phyloP scores from a whole-genome alignment of 2,113 vertebrate species.

The Thalassoma bifasciatum region DNA sequence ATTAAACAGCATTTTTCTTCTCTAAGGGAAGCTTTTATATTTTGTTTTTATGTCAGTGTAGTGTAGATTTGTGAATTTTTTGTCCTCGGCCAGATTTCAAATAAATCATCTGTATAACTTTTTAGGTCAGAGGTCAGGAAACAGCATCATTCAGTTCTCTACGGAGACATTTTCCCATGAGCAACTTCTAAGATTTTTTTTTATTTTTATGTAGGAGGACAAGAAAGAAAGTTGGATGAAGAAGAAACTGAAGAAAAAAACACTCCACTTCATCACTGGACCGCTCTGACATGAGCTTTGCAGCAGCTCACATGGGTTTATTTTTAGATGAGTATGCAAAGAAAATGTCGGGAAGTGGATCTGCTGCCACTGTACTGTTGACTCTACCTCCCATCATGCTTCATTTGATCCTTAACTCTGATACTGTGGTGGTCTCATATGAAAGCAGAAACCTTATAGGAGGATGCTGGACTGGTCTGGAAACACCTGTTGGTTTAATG shows the following conservation, averaged over 20 bases:
- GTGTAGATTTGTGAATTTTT: conserved; percentile 9
- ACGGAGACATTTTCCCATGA: conserved; percentile 69
- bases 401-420: conserved; percentile 47
- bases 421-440: conserved; percentile 35
- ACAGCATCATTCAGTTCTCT: conserved; percentile 45
- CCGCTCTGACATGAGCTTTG: conserved; percentile 52
- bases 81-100: conserved; percentile 24
- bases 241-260: conserved; percentile 29
- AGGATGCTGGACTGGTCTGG: conserved; percentile 22
- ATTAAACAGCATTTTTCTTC: too few relatives aligned
- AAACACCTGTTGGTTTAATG: conserved; percentile 68
- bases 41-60: too few relatives aligned
- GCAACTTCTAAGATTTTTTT: conserved; percentile 29
- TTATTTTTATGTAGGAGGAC: conserved; percentile 38
- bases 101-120: conserved; percentile 43
- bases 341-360: conserved; percentile 35
- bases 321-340: conserved; percentile 53
- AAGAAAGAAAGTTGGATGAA: conserved; percentile 24
- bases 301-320: conserved; percentile 50
- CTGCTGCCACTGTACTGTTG: conserved; percentile 30
- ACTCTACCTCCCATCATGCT: conserved; percentile 53
- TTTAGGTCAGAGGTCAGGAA: conserved; percentile 61
- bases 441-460: conserved; percentile 9
- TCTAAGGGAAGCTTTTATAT: too few relatives aligned
- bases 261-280: conserved; percentile 17